Percentiles rank a stretch among this genome's conserved stretches.
These are phyloP conservation scores for Tiliacea aurago DNA, from an alignment of 2,888 invertebrate genomes.

Conservation along the genomic window DNA sequence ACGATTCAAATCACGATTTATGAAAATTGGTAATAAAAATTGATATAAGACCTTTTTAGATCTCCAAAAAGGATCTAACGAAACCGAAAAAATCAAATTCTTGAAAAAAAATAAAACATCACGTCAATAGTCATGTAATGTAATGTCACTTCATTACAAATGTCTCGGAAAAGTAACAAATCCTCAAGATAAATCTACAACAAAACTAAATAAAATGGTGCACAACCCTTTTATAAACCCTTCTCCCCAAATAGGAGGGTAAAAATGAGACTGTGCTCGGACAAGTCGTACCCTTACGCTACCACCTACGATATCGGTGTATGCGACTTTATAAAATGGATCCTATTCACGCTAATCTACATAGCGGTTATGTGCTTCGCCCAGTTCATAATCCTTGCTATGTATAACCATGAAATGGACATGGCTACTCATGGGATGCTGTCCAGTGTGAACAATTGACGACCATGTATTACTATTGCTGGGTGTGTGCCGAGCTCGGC, in stretches of 20 bases:
- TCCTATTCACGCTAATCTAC: conserved; percentile 69
- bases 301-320: conserved; percentile 70
- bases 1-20: not conserved
- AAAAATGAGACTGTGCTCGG: conserved; percentile 70
- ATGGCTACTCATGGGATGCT: conserved; percentile 76
- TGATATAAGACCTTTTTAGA: not conserved
- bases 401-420: conserved; percentile 74
- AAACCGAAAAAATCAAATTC: not conserved
- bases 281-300: conserved; percentile 73
- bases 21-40: not conserved
- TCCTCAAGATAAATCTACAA: not conserved
- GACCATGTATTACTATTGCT: conserved; percentile 45
- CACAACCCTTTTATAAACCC: too few species aligned
- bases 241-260: not conserved
- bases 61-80: not conserved
- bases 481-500: conserved; percentile 44
- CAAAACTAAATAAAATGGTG: conserved; percentile 27
- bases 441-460: conserved; percentile 35
- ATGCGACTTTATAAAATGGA: conserved; percentile 72
- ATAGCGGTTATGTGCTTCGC: conserved; percentile 76
- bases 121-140: conserved; percentile 27
- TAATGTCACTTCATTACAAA: conserved; percentile 19
- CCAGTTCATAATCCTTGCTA: conserved; percentile 74
- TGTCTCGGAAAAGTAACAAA: not conserved
- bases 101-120: not conserved